Evolutionary conservation across 2,888 invertebrate species (phyloP), one percentile per base, ranked within the genome.

Genomic region (Pseudococcus jackbeardsleyi): DNA sequence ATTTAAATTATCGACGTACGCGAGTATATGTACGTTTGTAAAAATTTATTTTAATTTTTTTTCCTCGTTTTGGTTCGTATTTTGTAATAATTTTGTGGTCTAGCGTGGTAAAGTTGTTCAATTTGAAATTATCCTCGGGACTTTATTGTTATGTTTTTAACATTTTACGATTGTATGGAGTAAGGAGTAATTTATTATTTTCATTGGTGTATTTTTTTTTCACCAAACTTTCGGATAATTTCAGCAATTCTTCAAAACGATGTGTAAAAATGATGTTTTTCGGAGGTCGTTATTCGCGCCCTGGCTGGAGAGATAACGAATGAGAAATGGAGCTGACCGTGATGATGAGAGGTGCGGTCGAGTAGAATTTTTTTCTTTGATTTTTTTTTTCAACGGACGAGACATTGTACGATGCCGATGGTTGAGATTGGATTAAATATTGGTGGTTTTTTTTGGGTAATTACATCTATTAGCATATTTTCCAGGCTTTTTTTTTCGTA

Each of bases 1-100:
- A 86, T 86, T 86, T 72, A 86, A 86, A 86, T 86, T 86, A 86
- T 86, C 86, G 86, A 72, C 86, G 22, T 86, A 68, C 64, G 39
- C 86, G 42, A 5, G 26, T 42, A 39, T 77, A 77, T 46, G 79
- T 79, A 72, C n/a, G 46, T 85, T 85, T 85, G 84, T 85, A 85
- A 85, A 85, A 85, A 85, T 85, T 85, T 85, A 85, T 85, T 85
- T 85, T 85, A 50, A 85, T 85, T 85, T 85, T 85, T 54, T 59
- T 85, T 26, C 79, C 79, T 85, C 84, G 84, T 85, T 85, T 85
- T 85, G 12, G 84, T 85, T 50, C 2, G 84, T 59, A 85, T 85
- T 85, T 85, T 85, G 84, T 85, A 85, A 50, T 59, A 85, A 50
- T 54, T 85, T 59, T 50, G 84, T 59, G 84, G 22, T 85, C 22